These are phyloP conservation scores for Aromia moschata DNA, from an alignment of 2,888 invertebrate genomes.

Conservation along the genomic window DNA sequence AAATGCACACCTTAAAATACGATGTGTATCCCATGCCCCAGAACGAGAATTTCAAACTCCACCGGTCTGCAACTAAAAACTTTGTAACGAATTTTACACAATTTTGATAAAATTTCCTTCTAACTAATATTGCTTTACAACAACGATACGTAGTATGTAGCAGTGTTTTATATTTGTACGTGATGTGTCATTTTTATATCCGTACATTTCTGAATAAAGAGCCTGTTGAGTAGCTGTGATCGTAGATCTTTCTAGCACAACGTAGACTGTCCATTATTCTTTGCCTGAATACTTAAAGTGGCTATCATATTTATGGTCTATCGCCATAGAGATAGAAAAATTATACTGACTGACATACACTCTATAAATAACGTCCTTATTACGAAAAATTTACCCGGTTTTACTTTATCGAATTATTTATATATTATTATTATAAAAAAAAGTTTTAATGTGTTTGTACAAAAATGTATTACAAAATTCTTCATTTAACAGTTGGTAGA, in stretches of 20 bases:
- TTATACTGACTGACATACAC: conserved; percentile 22
- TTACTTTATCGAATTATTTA: conserved; percentile 3
- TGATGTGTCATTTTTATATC: conserved; percentile 7
- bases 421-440: no score
- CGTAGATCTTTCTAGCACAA: conserved; percentile 5
- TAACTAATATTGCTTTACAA: no score
- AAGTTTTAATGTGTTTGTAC: no score
- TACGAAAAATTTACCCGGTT: conserved; percentile 4
- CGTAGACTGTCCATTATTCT: conserved; percentile 5
- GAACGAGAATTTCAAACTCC: no score
- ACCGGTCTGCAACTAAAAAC: no score
- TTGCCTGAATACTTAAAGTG: conserved; percentile 1
- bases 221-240: conserved; percentile 11
- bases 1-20: no score
- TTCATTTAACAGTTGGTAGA: neutral
- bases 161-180: conserved; percentile 1
- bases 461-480: neutral
- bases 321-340: conserved; percentile 5
- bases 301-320: conserved; percentile 6
- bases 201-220: neutral
- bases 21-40: no score
- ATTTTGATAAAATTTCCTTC: no score
- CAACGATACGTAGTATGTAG: no score
- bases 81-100: no score
- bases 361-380: conserved; percentile 23